These are phyloP conservation scores for Eristalinus sepulchralis DNA, from an alignment of 2,888 invertebrate species.

Conservation along the genomic window DNA sequence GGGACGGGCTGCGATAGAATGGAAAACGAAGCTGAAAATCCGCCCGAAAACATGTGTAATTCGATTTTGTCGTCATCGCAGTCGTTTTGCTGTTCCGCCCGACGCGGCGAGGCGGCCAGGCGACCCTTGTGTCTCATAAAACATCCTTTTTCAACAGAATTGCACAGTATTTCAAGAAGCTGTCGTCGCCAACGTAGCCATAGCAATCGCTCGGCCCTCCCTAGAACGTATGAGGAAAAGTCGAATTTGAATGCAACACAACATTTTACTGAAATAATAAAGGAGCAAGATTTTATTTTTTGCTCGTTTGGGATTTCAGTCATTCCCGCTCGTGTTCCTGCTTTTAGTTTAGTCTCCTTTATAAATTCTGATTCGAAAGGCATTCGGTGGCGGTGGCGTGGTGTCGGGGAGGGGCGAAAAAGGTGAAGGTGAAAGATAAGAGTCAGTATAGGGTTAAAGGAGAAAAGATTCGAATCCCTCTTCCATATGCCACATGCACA, in stretches of 20 bases:
- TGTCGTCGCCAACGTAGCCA: background rate
- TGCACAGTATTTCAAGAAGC: conserved; percentile 14
- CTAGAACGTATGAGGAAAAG: conserved; percentile 13
- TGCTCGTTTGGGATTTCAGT: conserved; percentile 35
- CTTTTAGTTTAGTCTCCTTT: conserved; percentile 8
- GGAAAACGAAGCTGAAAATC: conserved; percentile 18
- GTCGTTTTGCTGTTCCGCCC: conserved; percentile 28
- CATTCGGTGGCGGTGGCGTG: background rate
- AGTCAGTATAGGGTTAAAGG: conserved; percentile 28
- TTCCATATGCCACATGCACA: conserved; percentile 33
- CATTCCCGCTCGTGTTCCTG: background rate
- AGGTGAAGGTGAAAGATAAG: conserved; percentile 42
- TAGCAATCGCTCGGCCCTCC: background rate
- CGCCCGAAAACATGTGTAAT: conserved; percentile 53
- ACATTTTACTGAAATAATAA: conserved; percentile 58
- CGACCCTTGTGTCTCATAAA: conserved; percentile 54
- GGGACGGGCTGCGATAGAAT: background rate
- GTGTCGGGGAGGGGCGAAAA: conserved; percentile 4
- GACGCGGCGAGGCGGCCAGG: background rate
- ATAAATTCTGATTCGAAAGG: conserved; percentile 21
- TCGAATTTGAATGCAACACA: conserved; percentile 56
- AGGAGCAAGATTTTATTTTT: conserved; percentile 51
- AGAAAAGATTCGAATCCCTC: conserved; percentile 11
- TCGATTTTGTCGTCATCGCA: conserved; percentile 49
- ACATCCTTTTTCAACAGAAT: conserved; percentile 45